Conservation (phyloP, 2,113 vertebrate genomes). For the Centropristis striata region DNA sequence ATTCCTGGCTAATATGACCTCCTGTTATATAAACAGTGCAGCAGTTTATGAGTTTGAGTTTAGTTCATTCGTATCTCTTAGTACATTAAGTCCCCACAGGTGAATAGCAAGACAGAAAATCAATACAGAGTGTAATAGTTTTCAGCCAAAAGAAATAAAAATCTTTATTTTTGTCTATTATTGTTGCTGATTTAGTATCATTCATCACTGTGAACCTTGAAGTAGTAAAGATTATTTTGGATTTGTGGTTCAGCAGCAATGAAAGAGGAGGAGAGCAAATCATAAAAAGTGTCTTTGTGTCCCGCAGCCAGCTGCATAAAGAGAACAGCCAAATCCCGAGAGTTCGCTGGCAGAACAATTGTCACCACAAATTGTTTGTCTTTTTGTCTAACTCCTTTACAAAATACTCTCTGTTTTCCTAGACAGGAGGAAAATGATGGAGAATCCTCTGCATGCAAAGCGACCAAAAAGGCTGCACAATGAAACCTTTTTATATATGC, state of each 20-base stretch:
- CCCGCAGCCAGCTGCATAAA: conserved; percentile 57
- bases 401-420: conserved; percentile 63
- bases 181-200: neutral
- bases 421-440: conserved; percentile 28
- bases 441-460: conserved; percentile 22
- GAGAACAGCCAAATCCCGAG: conserved; percentile 59
- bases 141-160: neutral
- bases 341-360: conserved; percentile 67
- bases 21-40: neutral
- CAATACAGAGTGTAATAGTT: neutral
- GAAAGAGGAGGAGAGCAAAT: conserved; percentile 20
- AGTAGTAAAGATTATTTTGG: neutral
- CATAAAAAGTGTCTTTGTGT: conserved; percentile 68
- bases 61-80: neutral
- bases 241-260: conserved; percentile 12
- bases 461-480: conserved; percentile 41
- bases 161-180: neutral
- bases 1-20: conserved; percentile 12
- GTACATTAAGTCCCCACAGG: neutral
- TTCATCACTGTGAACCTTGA: neutral
- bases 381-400: conserved; percentile 59
- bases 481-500: conserved; percentile 35
- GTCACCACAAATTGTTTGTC: conserved; percentile 63
- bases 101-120: conserved; percentile 2
- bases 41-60: neutral